Evolutionary conservation across 2,797 vertebrate genomes (phyloP), one percentile per base, ranked within the genome.

Genomic region (Chrosomus eos): DNA sequence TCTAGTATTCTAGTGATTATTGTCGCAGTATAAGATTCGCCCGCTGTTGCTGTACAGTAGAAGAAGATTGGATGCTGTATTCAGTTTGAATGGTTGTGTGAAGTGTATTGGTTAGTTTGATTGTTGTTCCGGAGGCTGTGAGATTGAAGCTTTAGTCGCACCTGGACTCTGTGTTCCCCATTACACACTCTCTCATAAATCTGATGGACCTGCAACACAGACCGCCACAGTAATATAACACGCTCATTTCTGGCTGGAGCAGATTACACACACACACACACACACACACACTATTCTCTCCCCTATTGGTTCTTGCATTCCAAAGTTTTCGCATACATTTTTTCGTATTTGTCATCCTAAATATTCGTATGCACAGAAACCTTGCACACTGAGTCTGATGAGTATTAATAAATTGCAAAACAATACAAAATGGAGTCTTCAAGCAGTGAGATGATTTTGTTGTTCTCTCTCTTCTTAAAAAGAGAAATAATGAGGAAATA

Each of bases 211-310:
- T 87, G 90, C 83, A 85, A 51, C 86, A 78, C 94, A 91, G 92
- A 93, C 92, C 92, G 91, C 89, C 89, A 88, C 83, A 77, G 91
- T 90, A 92, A 93, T 93, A 92, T 92, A 92, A 66, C 60, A 66
- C 43, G 38, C 58, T 45, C n/a, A 64, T 62, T 62, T 62, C 40
- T 45, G 5, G n/a, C 77, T 64, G 36, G 90, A 89, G 89, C 86
- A 89, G 86, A 86, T 90, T 7, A 89, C 51, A 79, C 80, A 71
- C 80, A 26, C 72, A 75, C 71, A 60, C 55, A 48, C 76, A 53
- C 71, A 77, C 72, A 26, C 71, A 36, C 33, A 66, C 72, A 73
- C 45, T 5, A 48, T 48, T 48, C 5, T 48, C 45, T 48, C 45
- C 45, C 45, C 45, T 48, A 16, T 16, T 16, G 45, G 45, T 48